Percentiles rank a stretch among this genome's conserved stretches.
phyloP scores from a whole-genome alignment of 2,888 invertebrate species.

The Lasius platythorax region DNA sequence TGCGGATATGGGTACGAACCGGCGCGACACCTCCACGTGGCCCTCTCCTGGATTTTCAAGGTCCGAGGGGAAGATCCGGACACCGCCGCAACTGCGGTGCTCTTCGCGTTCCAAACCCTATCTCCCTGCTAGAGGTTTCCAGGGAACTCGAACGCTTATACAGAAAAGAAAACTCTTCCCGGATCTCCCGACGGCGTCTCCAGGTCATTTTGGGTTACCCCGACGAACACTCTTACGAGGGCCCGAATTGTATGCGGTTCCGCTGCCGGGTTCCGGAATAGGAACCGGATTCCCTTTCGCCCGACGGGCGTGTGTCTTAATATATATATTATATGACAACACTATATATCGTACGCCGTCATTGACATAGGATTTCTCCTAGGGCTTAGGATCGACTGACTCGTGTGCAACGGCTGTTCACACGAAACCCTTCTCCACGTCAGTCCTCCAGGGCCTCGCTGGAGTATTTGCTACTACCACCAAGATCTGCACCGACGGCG shows the following conservation, averaged over 20 bases:
- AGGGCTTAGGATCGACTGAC: constrained; percentile 88
- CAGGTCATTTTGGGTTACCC: constrained; percentile 87
- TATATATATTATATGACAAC: too few relatives aligned
- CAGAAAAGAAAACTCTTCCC: constrained; percentile 87
- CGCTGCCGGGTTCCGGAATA: constrained; percentile 88
- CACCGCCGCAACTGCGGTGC: constrained; percentile 79
- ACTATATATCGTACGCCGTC: neutral
- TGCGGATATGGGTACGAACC: constrained; percentile 90
- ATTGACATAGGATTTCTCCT: constrained; percentile 22
- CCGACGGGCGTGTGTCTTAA: too few relatives aligned
- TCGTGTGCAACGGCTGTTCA: constrained; percentile 88
- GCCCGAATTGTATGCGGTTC: constrained; percentile 67
- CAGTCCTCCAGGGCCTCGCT: constrained; percentile 89
- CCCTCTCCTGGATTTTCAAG: constrained; percentile 3
- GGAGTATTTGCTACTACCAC: constrained; percentile 89
- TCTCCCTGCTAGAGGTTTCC: constrained; percentile 78
- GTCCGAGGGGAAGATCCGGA: constrained; percentile 1
- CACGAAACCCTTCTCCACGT: constrained; percentile 89
- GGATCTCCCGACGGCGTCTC: constrained; percentile 88
- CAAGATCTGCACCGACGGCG: constrained; percentile 84
- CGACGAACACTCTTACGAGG: constrained; percentile 84
- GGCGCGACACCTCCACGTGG: constrained; percentile 76
- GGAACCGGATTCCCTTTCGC: constrained; percentile 87
- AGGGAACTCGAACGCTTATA: constrained; percentile 87
- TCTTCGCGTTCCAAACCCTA: constrained; percentile 87